A percentile compares a stretch with the other conserved stretches of the same genome.
Evolutionary conservation across 2,888 invertebrate species (phyloP).

Genomic region (Trachelus troglodyta): DNA sequence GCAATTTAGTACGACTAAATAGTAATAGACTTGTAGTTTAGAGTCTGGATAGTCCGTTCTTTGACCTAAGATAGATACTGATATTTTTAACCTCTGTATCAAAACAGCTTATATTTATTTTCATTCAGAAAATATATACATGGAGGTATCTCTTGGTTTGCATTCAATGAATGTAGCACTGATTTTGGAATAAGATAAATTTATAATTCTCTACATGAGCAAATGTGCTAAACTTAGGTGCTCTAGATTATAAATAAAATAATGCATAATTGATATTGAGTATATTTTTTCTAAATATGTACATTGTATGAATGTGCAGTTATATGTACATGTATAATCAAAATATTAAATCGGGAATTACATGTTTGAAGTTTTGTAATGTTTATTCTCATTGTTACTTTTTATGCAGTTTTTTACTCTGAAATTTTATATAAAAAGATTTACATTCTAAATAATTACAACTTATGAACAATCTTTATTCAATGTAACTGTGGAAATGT

Average conservation of each 20-base stretch:
- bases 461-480: background rate
- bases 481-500: background rate
- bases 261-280: background rate
- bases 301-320: background rate
- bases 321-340: background rate
- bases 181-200: background rate
- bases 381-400: background rate
- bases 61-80: background rate
- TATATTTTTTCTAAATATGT: background rate
- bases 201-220: background rate
- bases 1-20: background rate
- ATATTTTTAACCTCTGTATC: background rate
- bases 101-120: background rate
- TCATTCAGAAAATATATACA: background rate
- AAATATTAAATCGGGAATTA: background rate
- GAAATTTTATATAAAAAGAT: background rate
- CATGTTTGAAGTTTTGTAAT: background rate
- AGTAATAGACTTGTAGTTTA: background rate
- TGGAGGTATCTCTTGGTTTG: background rate
- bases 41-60: background rate
- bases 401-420: background rate
- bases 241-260: background rate
- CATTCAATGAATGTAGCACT: background rate
- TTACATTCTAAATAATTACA: background rate
- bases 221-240: background rate